phyloP scores from a whole-genome alignment of 1,140 invertebrate genomes.

The Bombus sylvicola region DNA sequence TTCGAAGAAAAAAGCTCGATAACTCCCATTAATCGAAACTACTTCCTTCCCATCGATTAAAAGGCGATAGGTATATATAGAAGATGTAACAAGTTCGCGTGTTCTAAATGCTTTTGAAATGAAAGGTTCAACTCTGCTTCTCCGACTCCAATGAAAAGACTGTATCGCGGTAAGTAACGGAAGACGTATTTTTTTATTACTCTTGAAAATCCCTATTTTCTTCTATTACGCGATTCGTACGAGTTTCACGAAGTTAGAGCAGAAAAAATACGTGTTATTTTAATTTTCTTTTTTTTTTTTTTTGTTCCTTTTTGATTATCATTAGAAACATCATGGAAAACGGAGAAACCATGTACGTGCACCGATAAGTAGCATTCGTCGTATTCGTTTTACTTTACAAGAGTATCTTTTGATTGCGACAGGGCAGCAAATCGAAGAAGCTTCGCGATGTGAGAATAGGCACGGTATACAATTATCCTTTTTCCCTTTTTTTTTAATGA shows the following conservation, averaged over 20 bases:
- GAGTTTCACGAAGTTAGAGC: conserved; percentile 18
- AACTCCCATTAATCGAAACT: not conserved
- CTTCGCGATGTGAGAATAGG: conserved; percentile 37
- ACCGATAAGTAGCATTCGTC: conserved; percentile 8
- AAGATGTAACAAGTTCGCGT: not conserved
- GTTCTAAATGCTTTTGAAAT: not conserved
- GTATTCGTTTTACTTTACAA: conserved; percentile 22
- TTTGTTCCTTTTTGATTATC: conserved; percentile 41
- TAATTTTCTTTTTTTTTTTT: not conserved
- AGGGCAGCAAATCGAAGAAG: conserved; percentile 42
- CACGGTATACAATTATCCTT: conserved; percentile 42
- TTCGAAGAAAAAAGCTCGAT: conserved; percentile 12
- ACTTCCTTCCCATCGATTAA: not conserved
- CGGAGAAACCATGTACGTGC: not conserved
- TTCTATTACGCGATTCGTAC: conserved; percentile 16
- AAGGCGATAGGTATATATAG: not conserved
- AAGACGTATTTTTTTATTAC: conserved; percentile 53
- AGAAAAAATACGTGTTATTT: conserved; percentile 37
- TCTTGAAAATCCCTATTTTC: conserved; percentile 13
- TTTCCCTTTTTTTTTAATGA: conserved; percentile 33
- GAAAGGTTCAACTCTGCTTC: not conserved
- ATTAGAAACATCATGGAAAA: conserved; percentile 7
- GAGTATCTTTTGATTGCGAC: conserved; percentile 50
- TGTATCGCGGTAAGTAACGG: conserved; percentile 58
- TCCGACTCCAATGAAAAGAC: conserved; percentile 26